These are phyloP conservation scores for Dynastes maya DNA, from an alignment of 2,888 invertebrate genomes.

Conservation along the genomic window DNA sequence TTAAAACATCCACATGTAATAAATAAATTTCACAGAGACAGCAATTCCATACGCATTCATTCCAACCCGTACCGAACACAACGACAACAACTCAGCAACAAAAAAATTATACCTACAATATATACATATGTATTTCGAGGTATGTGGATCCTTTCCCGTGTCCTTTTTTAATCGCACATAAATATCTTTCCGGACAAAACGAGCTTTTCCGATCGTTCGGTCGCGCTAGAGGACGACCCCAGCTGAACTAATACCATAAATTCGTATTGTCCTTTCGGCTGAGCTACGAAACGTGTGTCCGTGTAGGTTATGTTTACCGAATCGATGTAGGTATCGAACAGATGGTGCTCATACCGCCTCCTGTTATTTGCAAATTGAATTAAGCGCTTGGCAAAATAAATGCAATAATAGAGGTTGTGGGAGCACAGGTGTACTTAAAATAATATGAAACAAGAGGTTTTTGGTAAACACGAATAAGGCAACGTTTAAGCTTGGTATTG, in stretches of 20 bases:
- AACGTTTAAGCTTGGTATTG: no score
- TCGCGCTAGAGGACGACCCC: not conserved
- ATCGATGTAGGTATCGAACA: not conserved
- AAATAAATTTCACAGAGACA: no score
- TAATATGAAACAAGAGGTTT: not conserved
- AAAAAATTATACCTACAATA: not conserved
- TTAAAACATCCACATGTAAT: no score
- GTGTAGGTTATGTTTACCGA: constrained; percentile 3
- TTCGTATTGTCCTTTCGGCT: not conserved
- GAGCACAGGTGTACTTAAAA: constrained; percentile 4
- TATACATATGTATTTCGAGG: not conserved
- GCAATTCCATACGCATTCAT: no score
- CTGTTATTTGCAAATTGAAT: constrained; percentile 17
- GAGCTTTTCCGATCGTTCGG: not conserved
- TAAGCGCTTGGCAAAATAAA: not conserved
- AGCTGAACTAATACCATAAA: constrained; percentile 9
- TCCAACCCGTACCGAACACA: no score
- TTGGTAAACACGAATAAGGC: not conserved
- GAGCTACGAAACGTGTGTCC: no score
- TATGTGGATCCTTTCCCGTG: no score
- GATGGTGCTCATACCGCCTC: constrained; percentile 2
- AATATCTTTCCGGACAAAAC: not conserved
- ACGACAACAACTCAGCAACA: no score
- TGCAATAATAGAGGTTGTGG: not conserved
- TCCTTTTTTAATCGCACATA: not conserved